A percentile compares a stretch with the other conserved stretches of the same genome.
These are phyloP conservation scores for Beroe forskalii DNA, from an alignment of 37 sponge, comb jelly and placozoan genomes.

Conservation along the genomic window DNA sequence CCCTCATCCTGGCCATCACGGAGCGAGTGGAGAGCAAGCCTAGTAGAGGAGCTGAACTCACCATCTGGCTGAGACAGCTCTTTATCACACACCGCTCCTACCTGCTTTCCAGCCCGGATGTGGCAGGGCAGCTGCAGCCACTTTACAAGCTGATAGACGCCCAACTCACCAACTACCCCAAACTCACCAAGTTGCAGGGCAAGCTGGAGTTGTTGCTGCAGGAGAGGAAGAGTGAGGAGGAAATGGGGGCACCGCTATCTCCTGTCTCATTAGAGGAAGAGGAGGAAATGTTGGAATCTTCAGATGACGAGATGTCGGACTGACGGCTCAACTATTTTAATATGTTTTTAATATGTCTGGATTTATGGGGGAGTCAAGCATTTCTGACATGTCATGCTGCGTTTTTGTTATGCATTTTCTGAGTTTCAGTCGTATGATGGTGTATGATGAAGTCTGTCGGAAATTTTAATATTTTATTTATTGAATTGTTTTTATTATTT, in stretches of 20 bases:
- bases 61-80: constrained; percentile 51
- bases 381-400: too few species aligned
- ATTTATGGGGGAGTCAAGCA: too few species aligned
- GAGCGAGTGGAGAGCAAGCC: constrained; percentile 38
- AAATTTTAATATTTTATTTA: too few species aligned
- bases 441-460: too few species aligned
- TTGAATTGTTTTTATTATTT: too few species aligned
- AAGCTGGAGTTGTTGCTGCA: constrained; percentile 48
- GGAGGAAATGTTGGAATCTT: neutral
- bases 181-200: constrained; percentile 46
- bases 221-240: constrained; percentile 40
- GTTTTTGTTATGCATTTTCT: too few species aligned
- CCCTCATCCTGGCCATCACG: constrained; percentile 37
- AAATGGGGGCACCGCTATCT: neutral
- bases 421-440: too few species aligned
- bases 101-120: constrained; percentile 43
- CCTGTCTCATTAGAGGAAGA: constrained; percentile 42
- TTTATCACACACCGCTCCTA: constrained; percentile 47
- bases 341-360: too few species aligned
- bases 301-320: constrained; percentile 19
- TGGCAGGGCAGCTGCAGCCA: constrained; percentile 45
- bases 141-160: constrained; percentile 47
- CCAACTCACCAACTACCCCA: constrained; percentile 50
- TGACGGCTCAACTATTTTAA: neutral
- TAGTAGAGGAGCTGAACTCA: constrained; percentile 41